Evolutionary conservation across 2,888 invertebrate genomes (phyloP), one percentile per base, ranked within the genome.

Genomic region (Dynastes hyllus): DNA sequence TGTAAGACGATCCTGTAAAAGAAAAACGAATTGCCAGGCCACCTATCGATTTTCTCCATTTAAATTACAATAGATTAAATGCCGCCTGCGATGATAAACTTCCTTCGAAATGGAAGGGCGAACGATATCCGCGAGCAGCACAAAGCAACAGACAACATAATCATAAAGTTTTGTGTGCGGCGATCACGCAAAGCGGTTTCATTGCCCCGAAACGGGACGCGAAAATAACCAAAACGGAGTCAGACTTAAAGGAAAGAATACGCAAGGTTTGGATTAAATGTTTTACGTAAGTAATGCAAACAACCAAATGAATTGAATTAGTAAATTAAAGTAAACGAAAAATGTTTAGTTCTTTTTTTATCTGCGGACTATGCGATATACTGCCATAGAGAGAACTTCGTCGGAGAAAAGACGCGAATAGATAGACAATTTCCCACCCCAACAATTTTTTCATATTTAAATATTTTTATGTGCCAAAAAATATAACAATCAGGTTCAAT

Each of bases 21-120:
- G 8, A 58, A 2, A 6, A 22, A 22, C 55, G 16, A 22, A 58
- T 22, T 58, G 22, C 55, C 13, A 5, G 55, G 4, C n/a, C 55
- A 6, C 8, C 22, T 3, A 58, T 58, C 55, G 55, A 58, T 58
- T 58, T 58, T 58, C 55, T 6, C 16, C 55, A 58, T 58, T 58
- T 58, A 58, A 58, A 58, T 58, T 58, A 58, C 27, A 58, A 58
- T 58, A 16, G 55, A 45, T 58, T 58, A 58, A 58, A 22, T 58
- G 55, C 22, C n/a, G 22, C 55, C 22, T 58, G n/a, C 55, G 55
- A 58, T 58, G 55, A 58, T 58, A 58, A 22, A 58, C 8, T 58
- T 16, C 55, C 16, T 16, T 8, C 22, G 55, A 58, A 58, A 45
- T 45, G 45, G 16, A 22, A 58, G 16, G 55, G 55, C 8, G n/a